Evolutionary conservation across 2,797 vertebrate species (phyloP), one percentile per base, ranked within the genome.

Genomic region (Alcedo atthis): DNA sequence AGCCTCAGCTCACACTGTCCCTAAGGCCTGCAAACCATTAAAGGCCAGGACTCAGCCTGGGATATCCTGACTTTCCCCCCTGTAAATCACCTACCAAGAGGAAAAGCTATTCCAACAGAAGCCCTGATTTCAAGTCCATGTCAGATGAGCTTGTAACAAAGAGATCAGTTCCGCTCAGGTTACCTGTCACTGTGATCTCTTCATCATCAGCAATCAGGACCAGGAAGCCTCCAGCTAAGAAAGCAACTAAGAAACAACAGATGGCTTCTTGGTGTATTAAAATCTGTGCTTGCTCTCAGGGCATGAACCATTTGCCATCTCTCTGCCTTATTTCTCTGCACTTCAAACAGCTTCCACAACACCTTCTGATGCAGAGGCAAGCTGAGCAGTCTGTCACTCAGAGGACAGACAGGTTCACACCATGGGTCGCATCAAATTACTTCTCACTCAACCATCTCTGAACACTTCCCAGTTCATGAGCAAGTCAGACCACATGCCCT

Each of bases 161-260:
- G n/a, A 45, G 54, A 66, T 91, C 76, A 32, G 76, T 69, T 87
- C 87, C 69, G 46, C 82, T 93, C 0, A 0, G 25, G 62, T 73
- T 88, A 78, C 37, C 54, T 0, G 8, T 83, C 94, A 86, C 66
- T 46, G 33, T 49, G 67, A 87, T 88, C 46, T 85, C 69, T 64
- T 91, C 66, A 64, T 87, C 53, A 5, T 6, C 8, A 87, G 79
- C 80, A 94, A 89, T 71, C 8, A 82, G 71, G 61, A 22, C 61
- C 43, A 63, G 59, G 30, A 80, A 87, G 68, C 81, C 81, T 94
- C 57, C 85, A 85, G 91, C 64, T 24, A 92, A 70, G 70, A 82
- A 81, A 77, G 71, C 79, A 80, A 43, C 55, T 77, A 81, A 71
- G 74, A 81, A 71, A 76, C 88, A 90, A 71, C 80, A 92, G 69